Percentiles rank a stretch among this genome's conserved stretches.
phyloP scores from a whole-genome alignment of 2,113 vertebrate species.

The Origma solitaria region DNA sequence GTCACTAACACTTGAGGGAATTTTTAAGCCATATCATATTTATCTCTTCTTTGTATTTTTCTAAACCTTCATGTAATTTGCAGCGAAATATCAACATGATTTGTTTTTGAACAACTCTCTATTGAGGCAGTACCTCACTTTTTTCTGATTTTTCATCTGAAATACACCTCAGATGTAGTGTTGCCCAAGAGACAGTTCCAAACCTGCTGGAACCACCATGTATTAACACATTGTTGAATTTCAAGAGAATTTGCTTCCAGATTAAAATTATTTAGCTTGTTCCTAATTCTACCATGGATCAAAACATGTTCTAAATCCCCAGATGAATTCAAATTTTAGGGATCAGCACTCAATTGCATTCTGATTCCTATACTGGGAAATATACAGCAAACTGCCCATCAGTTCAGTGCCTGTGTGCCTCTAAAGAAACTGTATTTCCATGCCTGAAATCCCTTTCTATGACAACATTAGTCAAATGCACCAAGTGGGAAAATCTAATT shows the following conservation, averaged over 20 bases:
- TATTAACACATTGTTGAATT: not conserved
- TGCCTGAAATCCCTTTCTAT: conserved; percentile 16
- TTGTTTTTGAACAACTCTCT: conserved; percentile 5
- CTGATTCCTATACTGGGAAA: not conserved
- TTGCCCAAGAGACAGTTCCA: not conserved
- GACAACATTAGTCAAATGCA: conserved; percentile 26
- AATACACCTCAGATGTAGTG: not conserved
- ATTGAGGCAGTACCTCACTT: not conserved
- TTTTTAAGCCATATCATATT: conserved; percentile 10
- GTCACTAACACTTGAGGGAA: not conserved
- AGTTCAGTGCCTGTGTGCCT: not conserved
- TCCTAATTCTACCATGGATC: not conserved
- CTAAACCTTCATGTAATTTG: not conserved
- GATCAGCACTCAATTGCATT: not conserved
- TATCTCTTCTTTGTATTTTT: conserved; percentile 8
- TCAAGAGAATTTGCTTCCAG: not conserved
- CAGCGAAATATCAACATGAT: not conserved
- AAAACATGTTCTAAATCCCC: not conserved
- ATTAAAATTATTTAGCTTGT: not conserved
- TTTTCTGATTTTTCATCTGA: not conserved
- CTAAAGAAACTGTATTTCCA: conserved; percentile 1
- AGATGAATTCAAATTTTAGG: not conserved
- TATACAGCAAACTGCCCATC: not conserved
- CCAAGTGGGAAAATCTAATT: conserved; percentile 46
- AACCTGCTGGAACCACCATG: not conserved